Evolutionary conservation across 2,888 invertebrate species (phyloP).

Genomic region (Habrosyne pyritoides): DNA sequence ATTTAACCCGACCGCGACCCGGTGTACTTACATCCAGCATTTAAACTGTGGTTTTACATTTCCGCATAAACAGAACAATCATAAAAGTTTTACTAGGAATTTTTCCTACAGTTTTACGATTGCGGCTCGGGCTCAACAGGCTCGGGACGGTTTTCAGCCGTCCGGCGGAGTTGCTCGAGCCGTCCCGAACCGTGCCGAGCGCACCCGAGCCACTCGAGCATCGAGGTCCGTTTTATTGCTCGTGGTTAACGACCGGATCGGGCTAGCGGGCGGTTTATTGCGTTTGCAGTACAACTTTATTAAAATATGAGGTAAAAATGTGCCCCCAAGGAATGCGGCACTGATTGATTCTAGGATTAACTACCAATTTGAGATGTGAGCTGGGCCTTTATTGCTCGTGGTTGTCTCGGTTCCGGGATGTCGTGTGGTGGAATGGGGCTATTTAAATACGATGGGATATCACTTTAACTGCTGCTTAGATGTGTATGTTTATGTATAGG

Average conservation of each 20-base stretch:
- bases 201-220: constrained; percentile 8
- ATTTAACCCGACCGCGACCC: background rate
- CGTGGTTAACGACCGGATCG: constrained; percentile 11
- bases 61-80: constrained; percentile 10
- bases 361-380: constrained; percentile 27
- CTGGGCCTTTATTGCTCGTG: constrained; percentile 27
- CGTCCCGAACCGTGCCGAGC: background rate
- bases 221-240: constrained; percentile 11
- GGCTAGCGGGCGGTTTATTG: constrained; percentile 15
- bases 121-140: constrained; percentile 3
- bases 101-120: constrained; percentile 2
- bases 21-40: background rate
- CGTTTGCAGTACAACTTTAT: constrained; percentile 12
- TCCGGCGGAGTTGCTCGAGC: background rate
- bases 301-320: constrained; percentile 18
- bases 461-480: background rate
- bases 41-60: constrained; percentile 11
- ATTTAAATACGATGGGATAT: constrained; percentile 3
- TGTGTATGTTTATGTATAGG: background rate
- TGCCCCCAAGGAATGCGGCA: constrained; percentile 13
- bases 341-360: constrained; percentile 32
- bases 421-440: constrained; percentile 6
- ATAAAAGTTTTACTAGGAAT: constrained; percentile 10
- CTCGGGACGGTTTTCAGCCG: background rate
- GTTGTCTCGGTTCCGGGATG: constrained; percentile 13